Evolutionary conservation across 1,140 invertebrate genomes (phyloP).

Genomic region (Diorhabda carinulata): DNA sequence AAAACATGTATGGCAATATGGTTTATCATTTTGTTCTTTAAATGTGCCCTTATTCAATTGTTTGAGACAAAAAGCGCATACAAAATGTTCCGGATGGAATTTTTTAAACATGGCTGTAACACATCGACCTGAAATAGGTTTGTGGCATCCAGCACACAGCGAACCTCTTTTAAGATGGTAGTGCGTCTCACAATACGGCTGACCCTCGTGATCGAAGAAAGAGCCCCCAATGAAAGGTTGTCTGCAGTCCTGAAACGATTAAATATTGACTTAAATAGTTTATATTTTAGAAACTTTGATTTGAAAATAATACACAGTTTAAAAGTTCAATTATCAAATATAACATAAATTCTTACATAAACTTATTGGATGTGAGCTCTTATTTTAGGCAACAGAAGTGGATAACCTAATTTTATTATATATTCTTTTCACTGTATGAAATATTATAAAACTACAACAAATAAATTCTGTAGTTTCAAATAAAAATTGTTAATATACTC

Average conservation of each 20-base stretch:
- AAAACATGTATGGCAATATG: conserved; percentile 96
- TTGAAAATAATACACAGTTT: no score
- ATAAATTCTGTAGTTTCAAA: no score
- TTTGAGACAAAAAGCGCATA: conserved; percentile 95
- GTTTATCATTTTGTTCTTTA: conserved; percentile 97
- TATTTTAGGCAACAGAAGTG: no score
- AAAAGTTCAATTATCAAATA: no score
- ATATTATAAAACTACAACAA: no score
- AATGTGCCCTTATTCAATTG: conserved; percentile 97
- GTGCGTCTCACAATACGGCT: conserved; percentile 97
- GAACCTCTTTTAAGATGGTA: conserved; percentile 96
- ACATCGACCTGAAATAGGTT: conserved; percentile 94
- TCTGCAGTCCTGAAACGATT: conserved; percentile 75
- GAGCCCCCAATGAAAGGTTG: conserved; percentile 90
- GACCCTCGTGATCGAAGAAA: conserved; percentile 93
- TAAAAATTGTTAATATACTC: no score
- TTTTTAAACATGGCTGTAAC: conserved; percentile 99
- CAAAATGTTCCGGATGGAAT: conserved; percentile 98
- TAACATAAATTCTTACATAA: no score
- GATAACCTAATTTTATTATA: no score
- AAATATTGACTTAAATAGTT: no score
- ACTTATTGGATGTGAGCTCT: no score
- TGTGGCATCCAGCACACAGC: conserved; percentile 94
- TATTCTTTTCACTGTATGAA: no score
- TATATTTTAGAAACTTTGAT: no score